These are phyloP conservation scores for Silurus asotus DNA, from an alignment of 2,113 vertebrate species.

Conservation along the genomic window DNA sequence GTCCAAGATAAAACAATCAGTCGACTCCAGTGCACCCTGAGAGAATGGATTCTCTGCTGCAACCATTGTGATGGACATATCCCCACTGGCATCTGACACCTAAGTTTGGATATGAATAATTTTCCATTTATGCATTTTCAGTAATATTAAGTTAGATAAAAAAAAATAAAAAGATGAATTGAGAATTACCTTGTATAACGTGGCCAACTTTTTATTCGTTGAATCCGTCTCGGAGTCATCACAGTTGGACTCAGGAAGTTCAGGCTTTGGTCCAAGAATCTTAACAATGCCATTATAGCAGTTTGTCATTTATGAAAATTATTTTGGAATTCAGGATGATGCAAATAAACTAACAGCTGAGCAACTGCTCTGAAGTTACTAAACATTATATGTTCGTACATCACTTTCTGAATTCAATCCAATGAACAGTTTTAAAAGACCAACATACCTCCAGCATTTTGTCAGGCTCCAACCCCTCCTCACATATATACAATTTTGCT, in stretches of 20 bases:
- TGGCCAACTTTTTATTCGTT: slow-evolving; percentile 87
- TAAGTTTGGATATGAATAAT: slow-evolving; percentile 54
- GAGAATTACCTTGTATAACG: slow-evolving; percentile 89
- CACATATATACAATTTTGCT: slow-evolving; percentile 79
- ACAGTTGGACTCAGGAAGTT: slow-evolving; percentile 72
- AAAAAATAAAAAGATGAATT: not conserved
- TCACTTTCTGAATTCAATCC: not conserved
- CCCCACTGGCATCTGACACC: slow-evolving; percentile 87
- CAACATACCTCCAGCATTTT: slow-evolving; percentile 84
- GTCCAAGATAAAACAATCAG: slow-evolving; percentile 97
- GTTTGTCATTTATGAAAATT: not conserved
- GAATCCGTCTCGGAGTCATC: slow-evolving; percentile 82
- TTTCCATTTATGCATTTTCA: not conserved
- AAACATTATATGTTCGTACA: not conserved
- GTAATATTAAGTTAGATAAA: not conserved
- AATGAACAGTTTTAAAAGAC: not conserved
- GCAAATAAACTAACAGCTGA: not conserved
- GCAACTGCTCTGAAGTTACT: not conserved
- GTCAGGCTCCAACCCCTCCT: slow-evolving; percentile 85
- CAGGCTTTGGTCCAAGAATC: slow-evolving; percentile 90
- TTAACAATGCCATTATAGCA: slow-evolving; percentile 57
- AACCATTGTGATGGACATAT: slow-evolving; percentile 86
- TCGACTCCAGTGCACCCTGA: slow-evolving; percentile 83
- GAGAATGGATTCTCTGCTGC: slow-evolving; percentile 94
- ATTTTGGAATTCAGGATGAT: not conserved